phyloP scores from a whole-genome alignment of 1,140 invertebrate genomes.

The Meloidogyne floridensis region DNA sequence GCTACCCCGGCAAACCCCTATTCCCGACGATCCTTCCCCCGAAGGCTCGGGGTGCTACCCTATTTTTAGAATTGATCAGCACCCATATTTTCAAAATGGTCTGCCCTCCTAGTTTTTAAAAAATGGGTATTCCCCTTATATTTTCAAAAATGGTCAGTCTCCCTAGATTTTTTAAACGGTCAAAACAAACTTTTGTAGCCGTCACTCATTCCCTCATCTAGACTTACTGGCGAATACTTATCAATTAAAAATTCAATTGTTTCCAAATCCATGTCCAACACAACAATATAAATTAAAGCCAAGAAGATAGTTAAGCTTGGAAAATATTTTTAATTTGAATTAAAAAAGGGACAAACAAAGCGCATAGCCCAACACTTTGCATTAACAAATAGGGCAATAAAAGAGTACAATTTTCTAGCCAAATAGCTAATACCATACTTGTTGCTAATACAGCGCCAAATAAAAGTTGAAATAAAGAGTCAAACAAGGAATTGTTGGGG shows the following conservation, averaged over 20 bases:
- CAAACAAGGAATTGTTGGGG: neutral
- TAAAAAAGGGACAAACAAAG: neutral
- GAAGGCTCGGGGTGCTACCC: too few relatives aligned
- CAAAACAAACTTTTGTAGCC: neutral
- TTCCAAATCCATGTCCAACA: constrained; percentile 33
- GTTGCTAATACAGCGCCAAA: constrained; percentile 40
- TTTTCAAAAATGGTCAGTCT: neutral
- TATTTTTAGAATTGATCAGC: too few relatives aligned
- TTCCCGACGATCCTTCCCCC: too few relatives aligned
- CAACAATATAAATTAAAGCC: constrained; percentile 37
- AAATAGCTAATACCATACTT: constrained; percentile 50
- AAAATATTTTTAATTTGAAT: too few relatives aligned
- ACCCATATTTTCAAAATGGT: neutral
- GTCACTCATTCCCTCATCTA: neutral
- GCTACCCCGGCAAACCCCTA: too few relatives aligned
- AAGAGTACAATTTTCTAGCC: constrained; percentile 46
- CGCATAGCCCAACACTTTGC: constrained; percentile 25
- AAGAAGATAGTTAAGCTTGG: constrained; percentile 43
- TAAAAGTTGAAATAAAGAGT: constrained; percentile 39
- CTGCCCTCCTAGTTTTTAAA: neutral
- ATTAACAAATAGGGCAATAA: constrained; percentile 49
- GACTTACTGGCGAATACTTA: constrained; percentile 27
- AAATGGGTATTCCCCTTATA: neutral
- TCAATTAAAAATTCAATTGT: constrained; percentile 38
- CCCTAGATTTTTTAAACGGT: neutral